A percentile compares a stretch with the other conserved stretches of the same genome.
Evolutionary conservation across 2,888 invertebrate genomes (phyloP).

Genomic region (Trilocha varians): DNA sequence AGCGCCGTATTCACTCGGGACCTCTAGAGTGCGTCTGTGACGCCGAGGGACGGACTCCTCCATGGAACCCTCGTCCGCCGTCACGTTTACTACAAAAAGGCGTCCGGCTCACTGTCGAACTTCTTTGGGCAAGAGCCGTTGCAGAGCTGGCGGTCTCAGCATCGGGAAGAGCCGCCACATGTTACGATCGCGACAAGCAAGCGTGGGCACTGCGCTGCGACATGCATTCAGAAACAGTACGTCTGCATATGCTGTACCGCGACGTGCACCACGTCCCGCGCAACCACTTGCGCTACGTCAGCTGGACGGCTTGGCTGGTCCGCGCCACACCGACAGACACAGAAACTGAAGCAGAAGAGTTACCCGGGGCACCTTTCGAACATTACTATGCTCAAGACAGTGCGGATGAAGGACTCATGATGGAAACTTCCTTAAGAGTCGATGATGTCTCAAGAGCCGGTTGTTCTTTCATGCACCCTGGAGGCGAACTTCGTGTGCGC

Average conservation of each 20-base stretch:
- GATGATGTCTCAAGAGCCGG: constrained; percentile 79
- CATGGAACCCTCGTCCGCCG: constrained; percentile 79
- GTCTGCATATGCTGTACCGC: constrained; percentile 82
- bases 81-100: constrained; percentile 76
- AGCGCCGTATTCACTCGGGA: constrained; percentile 78
- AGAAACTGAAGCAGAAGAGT: constrained; percentile 76
- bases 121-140: constrained; percentile 79
- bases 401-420: constrained; percentile 84
- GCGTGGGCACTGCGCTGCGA: constrained; percentile 86
- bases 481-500: constrained; percentile 82
- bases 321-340: constrained; percentile 66
- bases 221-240: constrained; percentile 82
- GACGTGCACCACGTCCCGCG: constrained; percentile 85
- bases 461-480: constrained; percentile 80
- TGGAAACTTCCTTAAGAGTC: constrained; percentile 84
- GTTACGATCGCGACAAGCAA: constrained; percentile 86
- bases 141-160: constrained; percentile 70
- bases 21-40: constrained; percentile 81
- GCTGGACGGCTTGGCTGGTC: constrained; percentile 81
- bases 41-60: constrained; percentile 79
- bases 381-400: constrained; percentile 87
- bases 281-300: constrained; percentile 80
- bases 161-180: constrained; percentile 73
- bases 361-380: constrained; percentile 82
- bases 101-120: constrained; percentile 80